A percentile compares a stretch with the other conserved stretches of the same genome.
Conservation (phyloP, 2,888 invertebrate genomes). For the Theretra japonica region DNA sequence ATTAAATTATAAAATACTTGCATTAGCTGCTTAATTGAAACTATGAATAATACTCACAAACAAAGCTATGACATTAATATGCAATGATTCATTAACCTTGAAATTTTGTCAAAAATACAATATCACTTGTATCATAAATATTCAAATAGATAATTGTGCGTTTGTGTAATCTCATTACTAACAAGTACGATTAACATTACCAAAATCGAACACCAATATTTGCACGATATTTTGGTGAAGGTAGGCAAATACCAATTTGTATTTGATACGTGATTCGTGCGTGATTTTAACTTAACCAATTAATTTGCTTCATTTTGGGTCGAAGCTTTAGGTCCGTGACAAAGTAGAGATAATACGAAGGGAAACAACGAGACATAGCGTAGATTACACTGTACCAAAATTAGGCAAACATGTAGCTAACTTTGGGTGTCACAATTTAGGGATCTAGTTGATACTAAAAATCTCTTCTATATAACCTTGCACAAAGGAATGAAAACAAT, state of each 20-base stretch:
- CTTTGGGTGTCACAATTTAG: too few relatives aligned
- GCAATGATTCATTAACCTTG: not conserved
- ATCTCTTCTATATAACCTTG: too few relatives aligned
- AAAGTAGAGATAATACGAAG: too few relatives aligned
- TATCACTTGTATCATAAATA: not conserved
- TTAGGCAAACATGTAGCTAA: too few relatives aligned
- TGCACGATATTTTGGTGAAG: not conserved
- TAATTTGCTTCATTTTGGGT: not conserved
- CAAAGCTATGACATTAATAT: not conserved
- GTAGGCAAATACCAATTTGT: not conserved
- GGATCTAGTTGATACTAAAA: too few relatives aligned
- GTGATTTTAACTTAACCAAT: not conserved
- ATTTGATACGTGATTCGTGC: not conserved
- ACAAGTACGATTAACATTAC: not conserved
- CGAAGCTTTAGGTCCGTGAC: not conserved
- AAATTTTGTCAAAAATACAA: not conserved
- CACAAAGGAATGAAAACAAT: too few relatives aligned
- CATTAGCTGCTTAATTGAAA: too few relatives aligned
- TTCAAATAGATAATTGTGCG: not conserved
- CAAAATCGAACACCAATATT: slow-evolving; percentile 2
- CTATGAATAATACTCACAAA: too few relatives aligned
- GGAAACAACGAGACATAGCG: too few relatives aligned
- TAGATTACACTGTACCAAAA: too few relatives aligned
- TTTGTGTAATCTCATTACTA: not conserved
- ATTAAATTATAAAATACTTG: too few relatives aligned